A percentile compares a stretch with the other conserved stretches of the same genome.
Evolutionary conservation across 2,797 vertebrate species (phyloP).

Genomic region (Myotis myotis): DNA sequence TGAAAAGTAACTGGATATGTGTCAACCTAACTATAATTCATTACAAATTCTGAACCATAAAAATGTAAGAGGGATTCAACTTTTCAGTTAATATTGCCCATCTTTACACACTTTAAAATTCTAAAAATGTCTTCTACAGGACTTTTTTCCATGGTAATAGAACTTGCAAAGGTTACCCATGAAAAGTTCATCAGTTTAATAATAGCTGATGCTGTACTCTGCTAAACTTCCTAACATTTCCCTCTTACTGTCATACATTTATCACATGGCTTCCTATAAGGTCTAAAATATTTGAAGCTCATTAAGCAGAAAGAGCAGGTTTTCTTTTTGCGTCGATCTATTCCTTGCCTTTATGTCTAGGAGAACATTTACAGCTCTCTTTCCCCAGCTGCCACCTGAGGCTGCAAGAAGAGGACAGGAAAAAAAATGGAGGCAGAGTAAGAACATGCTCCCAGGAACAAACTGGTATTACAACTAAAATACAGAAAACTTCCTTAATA

Average conservation of each 20-base stretch:
- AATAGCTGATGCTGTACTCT: neutral
- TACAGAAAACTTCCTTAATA: too few species aligned
- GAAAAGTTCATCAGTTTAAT: conserved; percentile 48
- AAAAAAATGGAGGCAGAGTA: too few species aligned
- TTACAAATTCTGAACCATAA: neutral
- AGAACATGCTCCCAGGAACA: too few species aligned
- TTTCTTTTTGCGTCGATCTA: neutral
- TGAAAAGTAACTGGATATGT: neutral
- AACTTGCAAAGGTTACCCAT: neutral
- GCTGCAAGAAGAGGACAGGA: neutral
- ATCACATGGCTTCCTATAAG: neutral
- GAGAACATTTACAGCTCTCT: neutral
- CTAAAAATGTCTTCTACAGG: neutral
- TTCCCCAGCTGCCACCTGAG: neutral
- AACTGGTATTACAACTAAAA: too few species aligned
- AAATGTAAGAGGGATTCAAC: neutral
- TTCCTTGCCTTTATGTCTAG: neutral
- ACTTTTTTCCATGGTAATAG: neutral
- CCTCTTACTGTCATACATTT: neutral
- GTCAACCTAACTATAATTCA: neutral
- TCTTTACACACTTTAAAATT: neutral
- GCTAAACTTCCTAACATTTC: neutral
- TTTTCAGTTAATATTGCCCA: neutral
- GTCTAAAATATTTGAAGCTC: neutral
- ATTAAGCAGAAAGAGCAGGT: neutral